These are phyloP conservation scores for Cryptotis parvus DNA, from an alignment of 2,113 vertebrate species.

Conservation along the genomic window DNA sequence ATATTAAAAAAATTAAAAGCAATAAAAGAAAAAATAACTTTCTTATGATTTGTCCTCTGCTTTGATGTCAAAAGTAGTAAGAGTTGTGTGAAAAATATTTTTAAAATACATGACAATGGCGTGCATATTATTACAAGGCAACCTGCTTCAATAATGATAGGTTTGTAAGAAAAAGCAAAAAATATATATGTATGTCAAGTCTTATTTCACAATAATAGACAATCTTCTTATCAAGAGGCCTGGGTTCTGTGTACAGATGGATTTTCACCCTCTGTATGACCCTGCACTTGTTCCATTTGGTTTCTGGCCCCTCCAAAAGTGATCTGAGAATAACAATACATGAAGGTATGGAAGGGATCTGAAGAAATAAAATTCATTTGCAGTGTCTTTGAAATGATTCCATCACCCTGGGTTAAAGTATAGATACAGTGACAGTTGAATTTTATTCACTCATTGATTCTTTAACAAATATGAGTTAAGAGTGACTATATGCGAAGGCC, in stretches of 20 bases:
- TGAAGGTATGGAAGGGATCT: not conserved
- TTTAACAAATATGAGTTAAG: not conserved
- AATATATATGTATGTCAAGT: not conserved
- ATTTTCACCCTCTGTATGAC: not conserved
- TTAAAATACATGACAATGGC: constrained; percentile 16
- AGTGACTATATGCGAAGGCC: not conserved
- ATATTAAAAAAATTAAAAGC: constrained; percentile 37
- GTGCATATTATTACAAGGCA: not conserved
- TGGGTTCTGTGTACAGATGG: not conserved
- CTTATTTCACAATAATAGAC: constrained; percentile 22
- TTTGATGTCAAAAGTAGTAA: constrained; percentile 51
- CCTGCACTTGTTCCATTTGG: not conserved
- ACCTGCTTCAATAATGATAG: constrained; percentile 14
- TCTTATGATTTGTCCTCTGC: not conserved
- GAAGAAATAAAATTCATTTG: not conserved
- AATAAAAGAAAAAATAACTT: constrained; percentile 1
- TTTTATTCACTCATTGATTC: no score
- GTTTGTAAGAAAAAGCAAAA: constrained; percentile 5
- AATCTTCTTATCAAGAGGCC: not conserved
- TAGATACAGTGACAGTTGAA: not conserved
- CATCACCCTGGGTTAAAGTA: not conserved
- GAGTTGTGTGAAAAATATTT: not conserved
- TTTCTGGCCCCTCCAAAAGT: not conserved
- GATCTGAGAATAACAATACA: constrained; percentile 37
- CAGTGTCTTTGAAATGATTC: not conserved